These are phyloP conservation scores for Hirtodrosophila trivittata DNA, from an alignment of 2,888 invertebrate genomes.

Conservation along the genomic window DNA sequence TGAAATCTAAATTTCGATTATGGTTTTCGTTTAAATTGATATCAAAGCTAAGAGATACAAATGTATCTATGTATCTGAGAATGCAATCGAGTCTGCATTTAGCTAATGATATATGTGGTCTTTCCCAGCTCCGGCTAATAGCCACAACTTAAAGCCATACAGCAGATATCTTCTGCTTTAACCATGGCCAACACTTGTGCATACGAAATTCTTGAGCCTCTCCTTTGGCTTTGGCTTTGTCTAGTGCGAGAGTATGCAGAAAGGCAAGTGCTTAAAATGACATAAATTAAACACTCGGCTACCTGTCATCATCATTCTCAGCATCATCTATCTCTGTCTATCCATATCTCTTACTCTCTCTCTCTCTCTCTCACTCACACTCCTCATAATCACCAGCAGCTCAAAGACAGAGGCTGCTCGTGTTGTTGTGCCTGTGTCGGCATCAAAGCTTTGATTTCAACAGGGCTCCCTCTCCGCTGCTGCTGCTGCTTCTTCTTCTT, in stretches of 20 bases:
- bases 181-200: conserved; percentile 24
- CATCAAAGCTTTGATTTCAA: conserved; percentile 78
- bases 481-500: conserved; percentile 5
- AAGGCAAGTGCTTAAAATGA: conserved; percentile 76
- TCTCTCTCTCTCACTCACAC: background rate
- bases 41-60: too few species aligned
- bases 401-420: background rate
- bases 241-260: conserved; percentile 26
- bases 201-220: conserved; percentile 36
- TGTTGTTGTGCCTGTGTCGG: conserved; percentile 49
- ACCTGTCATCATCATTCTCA: conserved; percentile 74
- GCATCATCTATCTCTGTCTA: conserved; percentile 33
- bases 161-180: too few species aligned
- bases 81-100: too few species aligned
- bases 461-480: conserved; percentile 51
- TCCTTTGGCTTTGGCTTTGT: conserved; percentile 16
- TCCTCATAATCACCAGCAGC: conserved; percentile 25
- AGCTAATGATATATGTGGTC: too few species aligned
- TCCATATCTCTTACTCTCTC: too few species aligned
- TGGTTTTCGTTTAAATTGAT: too few species aligned
- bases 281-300: conserved; percentile 78
- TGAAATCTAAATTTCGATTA: too few species aligned
- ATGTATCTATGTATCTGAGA: too few species aligned
- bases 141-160: background rate
- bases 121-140: too few species aligned